Conservation (phyloP, 2,797 vertebrate genomes). For the Mus caroli region DNA sequence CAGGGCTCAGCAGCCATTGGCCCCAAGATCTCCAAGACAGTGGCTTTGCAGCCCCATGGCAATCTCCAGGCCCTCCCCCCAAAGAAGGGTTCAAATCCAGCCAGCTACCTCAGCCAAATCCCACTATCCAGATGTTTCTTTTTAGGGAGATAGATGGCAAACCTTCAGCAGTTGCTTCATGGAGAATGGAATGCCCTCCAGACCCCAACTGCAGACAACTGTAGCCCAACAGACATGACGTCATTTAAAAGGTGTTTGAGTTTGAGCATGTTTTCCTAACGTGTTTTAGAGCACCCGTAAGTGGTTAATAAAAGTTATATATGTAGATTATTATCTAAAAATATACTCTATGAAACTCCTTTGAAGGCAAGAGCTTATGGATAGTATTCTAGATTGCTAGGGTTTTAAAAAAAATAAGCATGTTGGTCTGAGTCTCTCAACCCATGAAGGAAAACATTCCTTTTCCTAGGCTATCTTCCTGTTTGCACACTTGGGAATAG, state of each 20-base stretch:
- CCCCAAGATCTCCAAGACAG: neutral
- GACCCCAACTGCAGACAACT: conserved; percentile 78
- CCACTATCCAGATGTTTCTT: conserved; percentile 42
- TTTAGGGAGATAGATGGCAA: conserved; percentile 74
- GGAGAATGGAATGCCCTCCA: conserved; percentile 22
- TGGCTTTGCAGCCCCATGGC: neutral
- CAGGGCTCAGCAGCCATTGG: fast-evolving
- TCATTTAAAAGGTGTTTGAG: conserved; percentile 86
- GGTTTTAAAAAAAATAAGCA: conserved; percentile 69
- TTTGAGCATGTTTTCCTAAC: conserved; percentile 84
- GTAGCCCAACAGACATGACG: conserved; percentile 86
- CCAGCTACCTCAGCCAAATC: neutral
- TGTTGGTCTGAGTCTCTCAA: neutral
- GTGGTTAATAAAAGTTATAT: conserved; percentile 84
- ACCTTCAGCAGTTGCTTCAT: conserved; percentile 75
- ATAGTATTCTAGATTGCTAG: conserved; percentile 72
- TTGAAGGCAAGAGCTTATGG: conserved; percentile 77
- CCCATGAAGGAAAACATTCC: conserved; percentile 72
- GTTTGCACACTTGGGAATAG: neutral
- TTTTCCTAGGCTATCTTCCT: conserved; percentile 54
- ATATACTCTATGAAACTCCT: conserved; percentile 73
- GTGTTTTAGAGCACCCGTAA: conserved; percentile 83
- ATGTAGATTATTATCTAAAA: conserved; percentile 84
- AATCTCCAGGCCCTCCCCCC: fast-evolving
- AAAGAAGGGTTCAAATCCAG: neutral